Evolutionary conservation across 2,797 vertebrate genomes (phyloP).

Genomic region (Podarcis siculus): DNA sequence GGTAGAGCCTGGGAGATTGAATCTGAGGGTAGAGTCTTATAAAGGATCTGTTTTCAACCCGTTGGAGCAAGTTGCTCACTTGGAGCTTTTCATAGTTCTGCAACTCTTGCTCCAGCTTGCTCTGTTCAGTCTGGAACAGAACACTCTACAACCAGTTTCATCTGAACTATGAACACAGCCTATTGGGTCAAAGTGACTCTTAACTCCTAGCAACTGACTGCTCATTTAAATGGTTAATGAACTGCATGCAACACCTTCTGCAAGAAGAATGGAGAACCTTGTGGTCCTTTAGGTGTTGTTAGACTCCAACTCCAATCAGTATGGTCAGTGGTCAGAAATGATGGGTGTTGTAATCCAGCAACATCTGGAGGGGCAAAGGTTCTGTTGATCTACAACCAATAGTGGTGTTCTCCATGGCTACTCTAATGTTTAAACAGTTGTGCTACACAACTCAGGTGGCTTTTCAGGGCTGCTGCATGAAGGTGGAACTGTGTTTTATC

Average conservation of each 20-base stretch:
- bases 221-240: neutral
- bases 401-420: neutral
- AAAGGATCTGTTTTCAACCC: too few species aligned
- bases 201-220: neutral
- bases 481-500: slow-evolving; percentile 16
- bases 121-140: too few species aligned
- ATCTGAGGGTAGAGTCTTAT: too few species aligned
- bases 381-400: neutral
- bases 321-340: neutral
- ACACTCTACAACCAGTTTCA: neutral
- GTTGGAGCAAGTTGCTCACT: too few species aligned
- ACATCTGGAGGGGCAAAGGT: neutral
- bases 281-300: too few species aligned
- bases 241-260: neutral
- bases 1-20: too few species aligned
- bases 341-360: neutral
- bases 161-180: neutral
- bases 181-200: neutral
- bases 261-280: too few species aligned
- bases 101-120: too few species aligned
- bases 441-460: neutral
- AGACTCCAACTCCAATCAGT: neutral
- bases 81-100: too few species aligned
- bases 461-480: neutral
- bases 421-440: neutral